Conservation (phyloP, 2,888 invertebrate species). For the Eurytoma adleriae region DNA sequence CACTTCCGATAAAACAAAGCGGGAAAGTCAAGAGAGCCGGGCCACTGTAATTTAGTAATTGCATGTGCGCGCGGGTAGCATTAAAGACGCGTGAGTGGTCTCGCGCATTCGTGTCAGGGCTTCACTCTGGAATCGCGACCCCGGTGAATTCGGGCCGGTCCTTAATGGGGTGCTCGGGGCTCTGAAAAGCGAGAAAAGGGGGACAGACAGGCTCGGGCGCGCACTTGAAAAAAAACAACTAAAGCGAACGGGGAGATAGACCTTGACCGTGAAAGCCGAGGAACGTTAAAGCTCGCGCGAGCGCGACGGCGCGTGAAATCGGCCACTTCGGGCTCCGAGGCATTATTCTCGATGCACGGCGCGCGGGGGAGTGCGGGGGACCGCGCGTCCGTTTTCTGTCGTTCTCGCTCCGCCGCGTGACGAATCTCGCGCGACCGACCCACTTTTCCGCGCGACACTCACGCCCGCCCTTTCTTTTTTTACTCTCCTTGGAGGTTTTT, state of each 20-base stretch:
- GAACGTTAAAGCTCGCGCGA: not conserved
- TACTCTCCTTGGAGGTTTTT: not conserved
- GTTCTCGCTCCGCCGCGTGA: constrained; percentile 7
- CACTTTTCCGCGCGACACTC: constrained; percentile 13
- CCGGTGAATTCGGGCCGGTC: constrained; percentile 14
- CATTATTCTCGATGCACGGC: constrained; percentile 25
- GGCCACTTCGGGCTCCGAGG: not conserved
- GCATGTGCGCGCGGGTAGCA: too few relatives aligned
- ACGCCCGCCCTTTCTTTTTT: not conserved
- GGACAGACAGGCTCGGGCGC: not conserved
- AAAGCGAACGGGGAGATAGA: not conserved
- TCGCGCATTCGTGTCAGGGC: constrained; percentile 26
- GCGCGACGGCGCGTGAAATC: not conserved
- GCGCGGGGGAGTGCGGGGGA: not conserved
- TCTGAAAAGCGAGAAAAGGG: not conserved
- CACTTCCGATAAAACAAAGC: too few relatives aligned
- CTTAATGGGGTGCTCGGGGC: constrained; percentile 26
- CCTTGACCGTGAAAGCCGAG: constrained; percentile 41
- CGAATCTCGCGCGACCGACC: constrained; percentile 29
- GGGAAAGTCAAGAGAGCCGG: not conserved
- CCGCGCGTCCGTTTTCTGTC: not conserved
- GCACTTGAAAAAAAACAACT: constrained; percentile 13
- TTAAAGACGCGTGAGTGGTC: not conserved
- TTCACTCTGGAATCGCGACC: not conserved
- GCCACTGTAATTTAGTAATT: too few relatives aligned